Percentiles rank a stretch among this genome's conserved stretches.
phyloP scores from a whole-genome alignment of 2,797 vertebrate species.

The Xerus rutilus region DNA sequence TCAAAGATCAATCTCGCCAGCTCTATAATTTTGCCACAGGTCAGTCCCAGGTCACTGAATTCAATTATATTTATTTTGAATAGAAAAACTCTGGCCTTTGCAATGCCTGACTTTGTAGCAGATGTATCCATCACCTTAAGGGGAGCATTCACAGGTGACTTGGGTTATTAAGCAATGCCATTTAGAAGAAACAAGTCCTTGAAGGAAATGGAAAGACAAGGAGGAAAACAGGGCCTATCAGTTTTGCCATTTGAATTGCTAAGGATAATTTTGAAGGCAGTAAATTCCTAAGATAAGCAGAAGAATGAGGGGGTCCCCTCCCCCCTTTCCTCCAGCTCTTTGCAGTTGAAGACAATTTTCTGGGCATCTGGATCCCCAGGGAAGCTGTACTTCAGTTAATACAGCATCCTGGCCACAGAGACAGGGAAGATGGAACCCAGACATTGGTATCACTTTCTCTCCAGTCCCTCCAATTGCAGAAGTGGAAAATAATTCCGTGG shows the following conservation, averaged over 20 bases:
- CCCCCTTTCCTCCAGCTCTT: not conserved
- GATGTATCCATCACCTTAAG: not conserved
- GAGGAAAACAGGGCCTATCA: not conserved
- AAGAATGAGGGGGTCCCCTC: not conserved
- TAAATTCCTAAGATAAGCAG: not conserved
- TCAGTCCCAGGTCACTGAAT: not conserved
- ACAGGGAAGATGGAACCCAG: not conserved
- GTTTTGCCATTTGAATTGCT: not conserved
- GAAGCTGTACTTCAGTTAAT: not conserved
- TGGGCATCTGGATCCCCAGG: not conserved
- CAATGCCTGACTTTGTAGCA: not conserved
- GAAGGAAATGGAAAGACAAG: not conserved
- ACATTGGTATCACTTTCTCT: accelerated
- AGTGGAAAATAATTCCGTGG: not conserved
- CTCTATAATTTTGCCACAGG: not conserved
- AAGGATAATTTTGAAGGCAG: not conserved
- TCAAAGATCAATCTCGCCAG: not conserved
- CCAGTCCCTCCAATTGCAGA: not conserved
- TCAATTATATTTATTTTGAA: not conserved
- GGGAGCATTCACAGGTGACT: not conserved
- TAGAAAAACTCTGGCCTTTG: not conserved
- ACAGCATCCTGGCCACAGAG: not conserved
- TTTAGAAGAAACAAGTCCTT: not conserved
- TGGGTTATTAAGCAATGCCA: not conserved
- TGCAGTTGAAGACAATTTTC: not conserved